Evolutionary conservation across 2,113 vertebrate genomes (phyloP), one percentile per base, ranked within the genome.

Genomic region (Equus przewalskii): DNA sequence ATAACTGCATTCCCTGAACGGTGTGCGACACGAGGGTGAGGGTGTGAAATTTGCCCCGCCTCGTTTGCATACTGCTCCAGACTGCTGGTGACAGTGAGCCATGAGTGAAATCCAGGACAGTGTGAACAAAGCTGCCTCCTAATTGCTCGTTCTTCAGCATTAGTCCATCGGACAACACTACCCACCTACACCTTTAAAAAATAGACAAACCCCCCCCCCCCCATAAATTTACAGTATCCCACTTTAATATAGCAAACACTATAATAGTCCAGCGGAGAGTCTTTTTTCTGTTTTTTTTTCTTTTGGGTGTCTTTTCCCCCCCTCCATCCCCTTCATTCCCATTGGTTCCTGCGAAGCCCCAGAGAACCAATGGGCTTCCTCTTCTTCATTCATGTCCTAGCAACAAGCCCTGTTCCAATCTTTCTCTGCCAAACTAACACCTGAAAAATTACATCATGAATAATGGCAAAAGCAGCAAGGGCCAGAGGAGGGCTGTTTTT

Each of bases 381-480:
- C 96, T 98, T 99, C 98, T 97, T 99, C 98, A 98, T 99, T 99
- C 98, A 99, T 98, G 99, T 99, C 99, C 99, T 99, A 99, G 99
- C 99, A 99, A 99, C 99, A 99, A 99, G 99, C 99, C 95, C 98
- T 97, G 98, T 98, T 99, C 98, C 98, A 98, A 98, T 94, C 98
- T 97, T 97, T 98, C 98, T 99, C 98, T 97, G 95, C 98, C 98
- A 99, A 99, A 99, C 98, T 98, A 99, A 99, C 99, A 99, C 99
- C 99, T 99, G 98, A 99, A 99, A 99, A 99, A 99, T 99, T 98
- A 99, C 99, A 99, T 99, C 99, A 99, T 98, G 98, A 99, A 99
- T 99, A 98, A 99, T 98, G 98, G 97, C 98, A 98, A 97, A 98
- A 98, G 98, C 98, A 98, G 98, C 95, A 96, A 98, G 98, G 98